Conservation (phyloP, 35 echinoderm and acorn worm genomes). For the Acanthaster planci region DNA sequence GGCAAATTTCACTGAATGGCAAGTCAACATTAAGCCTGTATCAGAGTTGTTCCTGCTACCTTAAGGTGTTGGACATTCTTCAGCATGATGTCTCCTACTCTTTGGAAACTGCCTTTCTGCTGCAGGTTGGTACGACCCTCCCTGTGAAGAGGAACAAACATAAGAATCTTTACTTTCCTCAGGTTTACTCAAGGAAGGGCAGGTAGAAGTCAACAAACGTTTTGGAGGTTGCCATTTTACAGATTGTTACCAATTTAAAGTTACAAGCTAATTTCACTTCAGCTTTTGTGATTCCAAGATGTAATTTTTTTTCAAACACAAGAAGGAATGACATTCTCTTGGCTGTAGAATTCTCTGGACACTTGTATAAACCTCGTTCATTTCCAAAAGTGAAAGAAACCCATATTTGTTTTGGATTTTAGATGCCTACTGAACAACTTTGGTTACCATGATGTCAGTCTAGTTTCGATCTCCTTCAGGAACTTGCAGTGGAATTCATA, state of each 20-base stretch:
- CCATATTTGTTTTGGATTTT: background rate
- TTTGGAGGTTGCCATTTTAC: too few species aligned
- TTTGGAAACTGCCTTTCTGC: slow-evolving; percentile 81
- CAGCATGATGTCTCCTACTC: slow-evolving; percentile 93
- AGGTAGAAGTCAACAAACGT: too few species aligned
- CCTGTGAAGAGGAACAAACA: slow-evolving; percentile 46
- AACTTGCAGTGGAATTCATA: slow-evolving; percentile 97
- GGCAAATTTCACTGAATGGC: too few species aligned
- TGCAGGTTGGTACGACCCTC: slow-evolving; percentile 84
- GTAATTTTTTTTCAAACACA: background rate
- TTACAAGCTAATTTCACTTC: background rate
- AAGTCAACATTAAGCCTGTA: too few species aligned
- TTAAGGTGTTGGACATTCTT: slow-evolving; percentile 96
- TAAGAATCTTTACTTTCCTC: background rate
- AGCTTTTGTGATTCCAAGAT: background rate
- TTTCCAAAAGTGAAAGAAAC: too few species aligned
- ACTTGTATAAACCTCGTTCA: too few species aligned
- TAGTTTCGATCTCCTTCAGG: slow-evolving; percentile 93
- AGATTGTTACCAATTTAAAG: too few species aligned
- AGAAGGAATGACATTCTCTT: too few species aligned
- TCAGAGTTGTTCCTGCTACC: slow-evolving; percentile 45
- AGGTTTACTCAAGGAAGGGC: too few species aligned
- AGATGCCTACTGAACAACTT: background rate
- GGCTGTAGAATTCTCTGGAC: too few species aligned
- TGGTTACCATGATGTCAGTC: slow-evolving; percentile 94